These are phyloP conservation scores for Brenthis hecate DNA, from an alignment of 2,888 invertebrate species.

Conservation along the genomic window DNA sequence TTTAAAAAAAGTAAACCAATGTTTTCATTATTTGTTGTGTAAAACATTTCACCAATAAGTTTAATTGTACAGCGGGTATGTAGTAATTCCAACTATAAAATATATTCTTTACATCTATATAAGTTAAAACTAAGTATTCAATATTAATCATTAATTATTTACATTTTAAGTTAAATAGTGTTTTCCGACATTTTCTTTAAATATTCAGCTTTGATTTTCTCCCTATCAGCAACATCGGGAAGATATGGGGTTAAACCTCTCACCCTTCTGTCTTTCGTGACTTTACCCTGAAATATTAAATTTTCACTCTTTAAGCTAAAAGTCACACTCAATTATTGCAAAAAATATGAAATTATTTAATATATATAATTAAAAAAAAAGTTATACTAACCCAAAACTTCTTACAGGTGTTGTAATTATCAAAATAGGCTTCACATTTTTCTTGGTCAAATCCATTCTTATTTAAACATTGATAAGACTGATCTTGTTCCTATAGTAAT, in stretches of 20 bases:
- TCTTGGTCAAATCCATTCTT: slow-evolving; percentile 85
- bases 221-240: slow-evolving; percentile 87
- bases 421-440: slow-evolving; percentile 86
- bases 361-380: background rate
- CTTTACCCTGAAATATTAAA: slow-evolving; percentile 76
- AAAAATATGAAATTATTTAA: no score
- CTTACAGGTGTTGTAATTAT: slow-evolving; percentile 90
- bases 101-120: background rate
- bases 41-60: background rate
- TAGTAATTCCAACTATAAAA: background rate
- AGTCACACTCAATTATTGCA: background rate
- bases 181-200: slow-evolving; percentile 57
- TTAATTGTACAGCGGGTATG: background rate
- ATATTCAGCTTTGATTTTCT: slow-evolving; percentile 84
- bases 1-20: no score
- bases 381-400: slow-evolving; percentile 88
- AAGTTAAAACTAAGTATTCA: no score
- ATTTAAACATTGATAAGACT: slow-evolving; percentile 87
- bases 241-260: slow-evolving; percentile 86
- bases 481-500: slow-evolving; percentile 85
- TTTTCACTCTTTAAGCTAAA: slow-evolving; percentile 1
- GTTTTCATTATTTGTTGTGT: background rate
- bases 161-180: slow-evolving; percentile 4
- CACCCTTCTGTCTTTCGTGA: slow-evolving; percentile 81
- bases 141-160: no score